Percentiles rank a stretch among this genome's conserved stretches.
phyloP scores from a whole-genome alignment of 2,113 vertebrate genomes.

The Cebus imitator region DNA sequence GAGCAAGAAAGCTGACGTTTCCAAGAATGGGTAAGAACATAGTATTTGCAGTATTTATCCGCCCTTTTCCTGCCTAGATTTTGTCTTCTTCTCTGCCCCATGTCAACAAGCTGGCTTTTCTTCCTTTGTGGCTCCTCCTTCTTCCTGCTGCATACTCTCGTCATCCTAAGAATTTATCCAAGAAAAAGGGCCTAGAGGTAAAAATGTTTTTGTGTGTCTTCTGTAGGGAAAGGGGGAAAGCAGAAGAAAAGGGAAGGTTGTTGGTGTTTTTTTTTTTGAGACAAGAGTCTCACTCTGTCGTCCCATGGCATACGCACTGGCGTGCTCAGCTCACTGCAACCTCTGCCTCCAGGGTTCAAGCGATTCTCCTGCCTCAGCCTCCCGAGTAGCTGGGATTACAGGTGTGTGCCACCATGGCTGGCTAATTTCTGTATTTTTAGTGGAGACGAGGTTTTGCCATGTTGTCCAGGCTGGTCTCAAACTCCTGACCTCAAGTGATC shows the following conservation, averaged over 20 bases:
- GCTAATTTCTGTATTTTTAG: too few species aligned
- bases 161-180: background rate
- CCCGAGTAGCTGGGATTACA: too few species aligned
- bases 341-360: too few species aligned
- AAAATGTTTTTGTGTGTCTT: background rate
- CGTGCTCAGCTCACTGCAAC: too few species aligned
- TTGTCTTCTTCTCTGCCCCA: background rate
- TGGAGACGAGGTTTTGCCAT: too few species aligned
- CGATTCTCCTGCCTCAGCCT: too few species aligned
- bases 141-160: background rate
- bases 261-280: background rate
- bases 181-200: background rate
- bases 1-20: background rate
- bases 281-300: too few species aligned
- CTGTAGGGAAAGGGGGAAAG: background rate
- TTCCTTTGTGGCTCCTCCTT: background rate
- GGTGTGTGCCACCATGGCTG: too few species aligned
- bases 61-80: background rate
- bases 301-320: too few species aligned
- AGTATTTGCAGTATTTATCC: background rate
- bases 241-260: background rate
- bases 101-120: background rate
- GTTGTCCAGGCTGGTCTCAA: too few species aligned
- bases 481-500: too few species aligned
- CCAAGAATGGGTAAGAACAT: background rate